Evolutionary conservation across 2,888 invertebrate species (phyloP).

Genomic region (Andrena haemorrhoa): DNA sequence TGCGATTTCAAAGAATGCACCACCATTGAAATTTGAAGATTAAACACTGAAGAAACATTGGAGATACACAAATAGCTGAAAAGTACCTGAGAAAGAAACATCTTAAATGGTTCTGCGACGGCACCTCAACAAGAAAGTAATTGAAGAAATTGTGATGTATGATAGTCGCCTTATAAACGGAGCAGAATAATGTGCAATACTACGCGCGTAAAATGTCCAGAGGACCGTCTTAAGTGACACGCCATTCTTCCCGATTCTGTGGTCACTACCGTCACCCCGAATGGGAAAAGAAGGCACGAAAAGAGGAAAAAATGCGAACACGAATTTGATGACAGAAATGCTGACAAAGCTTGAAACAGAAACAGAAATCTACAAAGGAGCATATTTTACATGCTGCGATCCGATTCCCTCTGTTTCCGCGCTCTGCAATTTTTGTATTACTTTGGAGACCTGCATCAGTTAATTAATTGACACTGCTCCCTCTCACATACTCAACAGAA

Average conservation of each 20-base stretch:
- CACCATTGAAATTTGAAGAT: no score
- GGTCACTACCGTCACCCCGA: slow-evolving; percentile 2
- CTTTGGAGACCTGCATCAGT: neutral
- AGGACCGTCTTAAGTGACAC: slow-evolving; percentile 37
- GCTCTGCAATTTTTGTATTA: neutral
- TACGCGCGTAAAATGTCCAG: slow-evolving; percentile 40
- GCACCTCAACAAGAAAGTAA: slow-evolving; percentile 10
- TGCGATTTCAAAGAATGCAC: no score
- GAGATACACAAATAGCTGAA: no score
- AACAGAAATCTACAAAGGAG: no score
- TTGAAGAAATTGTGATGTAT: slow-evolving; percentile 49
- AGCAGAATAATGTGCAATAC: slow-evolving; percentile 23
- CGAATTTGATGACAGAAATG: neutral
- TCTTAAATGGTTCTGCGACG: no score
- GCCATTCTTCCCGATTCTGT: slow-evolving; percentile 30
- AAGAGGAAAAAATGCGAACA: neutral
- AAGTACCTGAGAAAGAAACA: no score
- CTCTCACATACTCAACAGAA: no score
- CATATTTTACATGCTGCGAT: no score
- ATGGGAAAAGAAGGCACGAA: neutral
- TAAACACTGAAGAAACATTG: no score
- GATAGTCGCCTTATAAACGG: slow-evolving; percentile 45
- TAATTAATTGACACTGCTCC: neutral
- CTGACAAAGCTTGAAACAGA: neutral
- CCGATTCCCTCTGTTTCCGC: neutral